Conservation (phyloP, 2,113 vertebrate genomes). For the Ibidorhyncha struthersii region DNA sequence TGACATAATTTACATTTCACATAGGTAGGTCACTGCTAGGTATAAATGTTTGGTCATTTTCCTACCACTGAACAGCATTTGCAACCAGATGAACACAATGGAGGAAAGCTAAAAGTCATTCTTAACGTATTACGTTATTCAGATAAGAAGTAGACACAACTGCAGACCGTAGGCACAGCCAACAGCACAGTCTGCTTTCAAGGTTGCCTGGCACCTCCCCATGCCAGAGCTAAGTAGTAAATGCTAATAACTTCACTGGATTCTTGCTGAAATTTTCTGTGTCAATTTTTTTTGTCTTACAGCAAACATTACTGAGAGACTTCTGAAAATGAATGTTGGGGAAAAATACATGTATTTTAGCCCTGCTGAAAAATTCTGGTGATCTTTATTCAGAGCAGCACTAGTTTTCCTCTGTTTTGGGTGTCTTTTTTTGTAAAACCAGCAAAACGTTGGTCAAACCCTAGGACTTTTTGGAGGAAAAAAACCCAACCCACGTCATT, state of each 20-base stretch:
- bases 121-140: background rate
- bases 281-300: background rate
- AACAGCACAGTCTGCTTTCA: background rate
- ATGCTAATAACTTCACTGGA: background rate
- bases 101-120: background rate
- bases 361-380: background rate
- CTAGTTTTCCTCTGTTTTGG: background rate
- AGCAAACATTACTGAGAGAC: background rate
- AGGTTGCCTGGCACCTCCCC: background rate
- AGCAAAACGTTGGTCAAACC: background rate
- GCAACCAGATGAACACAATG: background rate
- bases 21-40: background rate
- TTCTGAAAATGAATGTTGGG: background rate
- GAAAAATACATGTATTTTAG: background rate
- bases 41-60: background rate
- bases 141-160: background rate
- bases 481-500: fast-evolving
- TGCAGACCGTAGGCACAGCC: background rate
- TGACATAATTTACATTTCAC: background rate
- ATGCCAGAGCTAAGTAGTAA: background rate
- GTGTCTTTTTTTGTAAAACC: background rate
- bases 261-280: background rate
- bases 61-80: background rate
- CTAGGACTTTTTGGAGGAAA: background rate
- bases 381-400: background rate